Evolutionary conservation across 2,113 vertebrate species (phyloP).

Genomic region (Ceyx cyanopectus): DNA sequence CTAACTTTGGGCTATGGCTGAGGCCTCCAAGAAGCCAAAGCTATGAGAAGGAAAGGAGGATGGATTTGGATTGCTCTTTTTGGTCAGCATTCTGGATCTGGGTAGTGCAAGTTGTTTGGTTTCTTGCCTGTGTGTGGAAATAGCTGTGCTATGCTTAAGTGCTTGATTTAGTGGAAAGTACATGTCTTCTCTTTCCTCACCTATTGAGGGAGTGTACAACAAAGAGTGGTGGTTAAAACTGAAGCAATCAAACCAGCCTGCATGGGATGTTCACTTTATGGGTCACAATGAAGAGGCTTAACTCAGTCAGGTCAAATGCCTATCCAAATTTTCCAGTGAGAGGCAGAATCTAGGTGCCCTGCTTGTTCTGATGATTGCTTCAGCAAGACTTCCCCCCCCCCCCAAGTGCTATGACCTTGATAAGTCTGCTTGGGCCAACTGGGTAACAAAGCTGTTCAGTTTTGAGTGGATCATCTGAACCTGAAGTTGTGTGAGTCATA

Average conservation of each 20-base stretch:
- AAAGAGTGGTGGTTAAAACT: not conserved
- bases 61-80: not conserved
- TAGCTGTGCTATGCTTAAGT: not conserved
- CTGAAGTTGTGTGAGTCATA: not conserved
- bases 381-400: not conserved
- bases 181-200: not conserved
- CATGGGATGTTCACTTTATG: not conserved
- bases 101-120: not conserved
- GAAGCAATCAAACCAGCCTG: not conserved
- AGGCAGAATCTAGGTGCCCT: not conserved
- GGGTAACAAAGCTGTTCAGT: not conserved
- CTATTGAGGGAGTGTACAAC: not conserved
- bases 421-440: not conserved
- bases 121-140: not conserved
- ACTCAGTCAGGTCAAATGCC: not conserved
- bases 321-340: not conserved
- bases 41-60: not conserved
- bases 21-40: not conserved
- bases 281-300: not conserved
- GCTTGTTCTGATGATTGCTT: not conserved
- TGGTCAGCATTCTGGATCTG: not conserved
- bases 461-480: constrained; percentile 1
- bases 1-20: not conserved
- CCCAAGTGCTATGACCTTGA: not conserved
- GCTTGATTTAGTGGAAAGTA: not conserved